phyloP scores from a whole-genome alignment of 35 echinoderm and acorn worm species.

The Strongylocentrotus purpuratus region DNA sequence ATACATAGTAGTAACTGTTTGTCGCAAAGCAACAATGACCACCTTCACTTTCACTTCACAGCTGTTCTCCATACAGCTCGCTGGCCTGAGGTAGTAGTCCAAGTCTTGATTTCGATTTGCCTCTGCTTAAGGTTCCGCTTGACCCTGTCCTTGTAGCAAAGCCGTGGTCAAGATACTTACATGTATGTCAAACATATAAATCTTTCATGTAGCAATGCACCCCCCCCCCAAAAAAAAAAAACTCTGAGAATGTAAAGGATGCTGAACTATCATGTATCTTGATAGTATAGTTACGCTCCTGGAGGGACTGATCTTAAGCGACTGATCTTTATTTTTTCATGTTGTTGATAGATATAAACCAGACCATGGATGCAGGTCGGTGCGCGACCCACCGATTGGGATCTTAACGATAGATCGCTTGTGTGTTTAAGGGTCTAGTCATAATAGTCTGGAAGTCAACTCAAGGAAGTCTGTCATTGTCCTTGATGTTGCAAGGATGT shows the following conservation, averaged over 20 bases:
- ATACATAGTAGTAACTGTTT: no score
- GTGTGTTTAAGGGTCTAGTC: conserved; percentile 16
- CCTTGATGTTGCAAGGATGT: not conserved
- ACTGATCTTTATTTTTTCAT: not conserved
- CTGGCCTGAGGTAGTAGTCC: no score
- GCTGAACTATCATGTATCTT: not conserved
- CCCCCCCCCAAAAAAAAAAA: no score
- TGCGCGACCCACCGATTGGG: not conserved
- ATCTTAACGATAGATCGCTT: not conserved
- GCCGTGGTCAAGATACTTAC: no score
- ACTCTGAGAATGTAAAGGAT: not conserved
- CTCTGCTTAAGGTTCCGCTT: no score
- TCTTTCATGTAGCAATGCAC: not conserved
- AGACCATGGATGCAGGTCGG: not conserved
- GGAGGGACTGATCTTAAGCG: not conserved
- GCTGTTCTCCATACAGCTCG: no score
- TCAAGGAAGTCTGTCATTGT: conserved; percentile 1
- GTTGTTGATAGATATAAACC: not conserved
- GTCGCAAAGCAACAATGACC: no score
- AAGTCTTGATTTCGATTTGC: no score
- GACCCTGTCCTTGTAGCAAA: no score
- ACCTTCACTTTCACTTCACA: no score
- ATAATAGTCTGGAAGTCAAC: not conserved
- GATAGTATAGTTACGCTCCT: not conserved
- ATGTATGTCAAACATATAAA: no score